A percentile compares a stretch with the other conserved stretches of the same genome.
Evolutionary conservation across 2,797 vertebrate genomes (phyloP).

Genomic region (Dallia pectoralis): DNA sequence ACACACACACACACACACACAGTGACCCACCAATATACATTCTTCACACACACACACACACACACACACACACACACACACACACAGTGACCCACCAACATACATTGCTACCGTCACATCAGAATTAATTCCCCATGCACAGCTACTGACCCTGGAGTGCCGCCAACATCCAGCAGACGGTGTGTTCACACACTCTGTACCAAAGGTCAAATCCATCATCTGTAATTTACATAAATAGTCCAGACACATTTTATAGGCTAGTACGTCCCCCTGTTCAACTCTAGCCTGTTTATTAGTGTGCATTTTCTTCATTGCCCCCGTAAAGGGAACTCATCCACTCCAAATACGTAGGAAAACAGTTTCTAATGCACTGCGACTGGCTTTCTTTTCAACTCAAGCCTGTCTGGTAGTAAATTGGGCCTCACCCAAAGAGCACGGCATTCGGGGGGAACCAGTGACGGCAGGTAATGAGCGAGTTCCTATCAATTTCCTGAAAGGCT

Average conservation of each 20-base stretch:
- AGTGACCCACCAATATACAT: no score
- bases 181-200: background rate
- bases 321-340: background rate
- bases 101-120: background rate
- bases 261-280: background rate
- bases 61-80: background rate
- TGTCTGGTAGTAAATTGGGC: background rate
- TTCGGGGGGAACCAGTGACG: constrained; percentile 38
- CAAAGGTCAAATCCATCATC: background rate
- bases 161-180: background rate
- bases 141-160: background rate
- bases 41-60: background rate
- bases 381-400: background rate
- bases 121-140: background rate
- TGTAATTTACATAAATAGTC: constrained; percentile 5
- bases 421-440: constrained; percentile 12
- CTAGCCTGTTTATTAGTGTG: background rate
- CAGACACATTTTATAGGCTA: background rate
- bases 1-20: constrained; percentile 10
- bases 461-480: constrained; percentile 52
- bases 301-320: constrained; percentile 11
- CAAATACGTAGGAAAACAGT: background rate
- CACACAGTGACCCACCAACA: background rate
- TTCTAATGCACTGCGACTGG: background rate
- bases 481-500: constrained; percentile 48